Percentiles rank a stretch among this genome's conserved stretches.
These are phyloP conservation scores for Porites australiensis DNA, from an alignment of 64 coral and sea anemone genomes.

Conservation along the genomic window DNA sequence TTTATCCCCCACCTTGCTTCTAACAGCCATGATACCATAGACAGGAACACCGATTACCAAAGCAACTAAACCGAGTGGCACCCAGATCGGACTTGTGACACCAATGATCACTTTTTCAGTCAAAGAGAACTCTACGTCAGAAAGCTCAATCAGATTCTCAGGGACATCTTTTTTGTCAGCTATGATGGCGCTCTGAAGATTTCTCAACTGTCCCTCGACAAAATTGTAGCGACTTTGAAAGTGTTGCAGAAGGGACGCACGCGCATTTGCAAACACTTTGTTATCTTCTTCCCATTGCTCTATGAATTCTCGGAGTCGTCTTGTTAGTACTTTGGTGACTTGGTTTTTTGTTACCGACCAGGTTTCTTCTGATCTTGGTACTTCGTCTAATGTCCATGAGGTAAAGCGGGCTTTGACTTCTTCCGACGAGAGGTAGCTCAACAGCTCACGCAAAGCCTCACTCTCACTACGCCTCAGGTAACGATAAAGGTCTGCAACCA, in stretches of 20 bases:
- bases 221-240: conserved; percentile 16
- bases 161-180: neutral
- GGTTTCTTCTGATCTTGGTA: neutral
- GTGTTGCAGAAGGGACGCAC: neutral
- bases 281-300: conserved; percentile 49
- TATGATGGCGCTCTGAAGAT: neutral
- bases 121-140: neutral
- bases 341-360: neutral
- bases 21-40: conserved; percentile 15
- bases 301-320: neutral
- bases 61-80: neutral
- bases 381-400: conserved; percentile 13
- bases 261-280: conserved; percentile 4
- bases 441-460: neutral
- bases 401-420: neutral
- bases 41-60: conserved; percentile 20
- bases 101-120: conserved; percentile 15
- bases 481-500: neutral
- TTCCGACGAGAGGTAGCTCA: neutral
- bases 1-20: neutral
- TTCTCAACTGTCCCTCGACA: neutral
- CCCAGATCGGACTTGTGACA: conserved; percentile 11
- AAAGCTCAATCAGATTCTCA: neutral
- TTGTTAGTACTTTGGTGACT: neutral
- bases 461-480: neutral